Evolutionary conservation across 2,113 vertebrate species (phyloP), one percentile per base, ranked within the genome.

Genomic region (Micronycteris hirsuta): DNA sequence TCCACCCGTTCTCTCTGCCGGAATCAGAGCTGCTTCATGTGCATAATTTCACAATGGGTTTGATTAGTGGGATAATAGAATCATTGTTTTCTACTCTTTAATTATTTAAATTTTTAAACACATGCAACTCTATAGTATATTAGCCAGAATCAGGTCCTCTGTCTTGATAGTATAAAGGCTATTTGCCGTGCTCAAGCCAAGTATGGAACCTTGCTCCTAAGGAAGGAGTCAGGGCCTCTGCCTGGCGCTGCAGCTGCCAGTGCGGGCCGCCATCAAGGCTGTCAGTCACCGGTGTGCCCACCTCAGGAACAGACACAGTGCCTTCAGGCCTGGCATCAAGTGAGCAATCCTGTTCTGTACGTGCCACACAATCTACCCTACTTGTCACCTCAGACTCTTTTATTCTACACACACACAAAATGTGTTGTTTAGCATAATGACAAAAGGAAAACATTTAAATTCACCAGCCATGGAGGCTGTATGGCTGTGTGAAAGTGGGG

Each of bases 31-130:
- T 26, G 41, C 83, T 91, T 63, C 49, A 26, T 76, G 3, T 41
- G 47, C 7, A 13, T 86, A 15, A 56, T 63, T 73, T 84, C 68
- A 52, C 19, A 77, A 73, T 82, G 61, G 6, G 67, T 95, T 91
- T 86, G 61, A 91, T 89, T 31, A 89, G 33, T 61, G 74, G 38
- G 63, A 78, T 58, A 86, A 68, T 9, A 41, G 13, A 22, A n/a
- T 74, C 49, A 67, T 65, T n/a, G 58, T 45, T 88, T 43, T 80
- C 92, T 94, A 31, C 24, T 68, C 5, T 76, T 89, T 86, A 86
- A 58, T 89, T 93, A 52, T 77, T 47, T 65, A 86, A 6, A 24
- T 91, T 71, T 87, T 91, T 76, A 95, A 86, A 56, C 76, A n/a
- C 24, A 11, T 12, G 10, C 58, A 89, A 77, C 38, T 67, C 36